These are phyloP conservation scores for Callimico goeldii DNA, from an alignment of 2,797 vertebrate genomes.

Conservation along the genomic window DNA sequence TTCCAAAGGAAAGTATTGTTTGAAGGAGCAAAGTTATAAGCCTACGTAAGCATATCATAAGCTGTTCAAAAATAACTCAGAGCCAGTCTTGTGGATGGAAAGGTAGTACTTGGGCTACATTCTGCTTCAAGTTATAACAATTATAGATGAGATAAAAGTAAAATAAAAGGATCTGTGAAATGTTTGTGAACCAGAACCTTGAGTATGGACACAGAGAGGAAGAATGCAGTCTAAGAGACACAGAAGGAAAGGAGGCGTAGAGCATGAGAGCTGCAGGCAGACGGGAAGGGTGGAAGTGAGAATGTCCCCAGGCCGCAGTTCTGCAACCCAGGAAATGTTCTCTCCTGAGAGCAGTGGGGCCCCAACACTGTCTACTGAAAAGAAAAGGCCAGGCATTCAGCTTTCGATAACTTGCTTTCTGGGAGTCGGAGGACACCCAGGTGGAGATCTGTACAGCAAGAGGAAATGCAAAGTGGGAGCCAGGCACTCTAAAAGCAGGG, in stretches of 20 bases:
- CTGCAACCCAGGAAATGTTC: background rate
- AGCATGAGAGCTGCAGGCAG: fast-evolving
- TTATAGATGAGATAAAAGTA: too few relatives aligned
- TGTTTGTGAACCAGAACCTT: background rate
- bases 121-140: too few relatives aligned
- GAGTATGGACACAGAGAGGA: background rate
- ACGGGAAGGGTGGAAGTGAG: background rate
- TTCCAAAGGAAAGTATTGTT: too few relatives aligned
- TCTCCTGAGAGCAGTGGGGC: background rate
- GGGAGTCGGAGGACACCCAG: background rate
- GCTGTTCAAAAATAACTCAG: too few relatives aligned
- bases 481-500: background rate
- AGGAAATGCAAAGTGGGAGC: background rate
- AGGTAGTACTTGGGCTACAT: too few relatives aligned
- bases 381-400: background rate
- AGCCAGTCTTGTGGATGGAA: too few relatives aligned
- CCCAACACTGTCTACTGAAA: too few relatives aligned
- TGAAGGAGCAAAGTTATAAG: too few relatives aligned
- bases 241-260: background rate
- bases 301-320: background rate
- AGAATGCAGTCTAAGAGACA: background rate
- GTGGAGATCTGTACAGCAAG: background rate
- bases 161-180: background rate
- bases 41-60: too few relatives aligned
- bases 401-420: background rate